These are phyloP conservation scores for Gopherus flavomarginatus DNA, from an alignment of 2,113 vertebrate genomes.

Conservation along the genomic window DNA sequence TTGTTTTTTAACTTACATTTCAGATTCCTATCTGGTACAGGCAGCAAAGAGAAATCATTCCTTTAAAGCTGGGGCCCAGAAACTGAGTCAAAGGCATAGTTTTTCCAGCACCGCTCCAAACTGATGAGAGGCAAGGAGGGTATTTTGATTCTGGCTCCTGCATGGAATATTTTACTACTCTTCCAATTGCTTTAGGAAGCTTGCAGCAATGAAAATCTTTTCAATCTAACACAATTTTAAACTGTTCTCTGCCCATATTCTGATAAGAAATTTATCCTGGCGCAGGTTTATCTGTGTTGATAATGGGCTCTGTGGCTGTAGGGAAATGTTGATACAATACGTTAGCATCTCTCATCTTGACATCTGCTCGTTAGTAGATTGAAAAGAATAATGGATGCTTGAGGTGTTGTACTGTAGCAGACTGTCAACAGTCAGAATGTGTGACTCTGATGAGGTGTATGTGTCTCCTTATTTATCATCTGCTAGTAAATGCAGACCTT, in stretches of 20 bases:
- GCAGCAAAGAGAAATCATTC: conserved; percentile 10
- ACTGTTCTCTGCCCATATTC: conserved; percentile 38
- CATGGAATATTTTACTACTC: not conserved
- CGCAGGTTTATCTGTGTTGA: conserved; percentile 66
- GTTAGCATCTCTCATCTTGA: conserved; percentile 57
- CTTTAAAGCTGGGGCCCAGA: not conserved
- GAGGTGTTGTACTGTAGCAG: conserved; percentile 2
- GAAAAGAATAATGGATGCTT: conserved; percentile 45
- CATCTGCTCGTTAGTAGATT: conserved; percentile 45
- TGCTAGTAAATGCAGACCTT: not conserved
- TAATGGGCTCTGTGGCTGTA: conserved; percentile 42
- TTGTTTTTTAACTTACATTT: not conserved
- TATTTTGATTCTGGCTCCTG: conserved; percentile 33
- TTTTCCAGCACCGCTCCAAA: not conserved
- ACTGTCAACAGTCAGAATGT: not conserved
- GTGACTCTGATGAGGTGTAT: not conserved
- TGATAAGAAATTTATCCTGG: conserved; percentile 68
- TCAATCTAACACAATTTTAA: conserved; percentile 61
- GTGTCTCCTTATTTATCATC: not conserved
- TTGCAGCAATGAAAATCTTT: conserved; percentile 38
- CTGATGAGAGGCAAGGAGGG: not conserved
- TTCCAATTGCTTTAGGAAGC: conserved; percentile 42
- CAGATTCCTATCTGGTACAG: not conserved
- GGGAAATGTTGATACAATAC: conserved; percentile 58
- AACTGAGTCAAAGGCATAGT: conserved; percentile 1